These are phyloP conservation scores for Ictidomys tridecemlineatus DNA, from an alignment of 2,113 vertebrate genomes.

Conservation along the genomic window DNA sequence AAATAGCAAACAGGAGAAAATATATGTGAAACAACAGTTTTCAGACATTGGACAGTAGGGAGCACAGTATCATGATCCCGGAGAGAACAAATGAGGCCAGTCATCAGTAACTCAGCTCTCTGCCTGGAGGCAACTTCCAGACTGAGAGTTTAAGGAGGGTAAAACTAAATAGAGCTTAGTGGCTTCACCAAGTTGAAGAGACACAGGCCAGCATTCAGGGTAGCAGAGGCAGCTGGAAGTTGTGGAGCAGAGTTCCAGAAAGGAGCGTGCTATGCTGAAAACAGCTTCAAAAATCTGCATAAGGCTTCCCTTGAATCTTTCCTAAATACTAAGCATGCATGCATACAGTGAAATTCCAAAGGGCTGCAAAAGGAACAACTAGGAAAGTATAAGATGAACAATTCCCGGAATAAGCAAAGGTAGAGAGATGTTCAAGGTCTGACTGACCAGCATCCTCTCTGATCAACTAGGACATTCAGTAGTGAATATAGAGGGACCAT, in stretches of 20 bases:
- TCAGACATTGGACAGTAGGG: neutral
- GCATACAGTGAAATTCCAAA: neutral
- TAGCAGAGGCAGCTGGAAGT: neutral
- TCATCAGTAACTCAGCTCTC: neutral
- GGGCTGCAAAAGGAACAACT: neutral
- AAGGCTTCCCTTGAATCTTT: neutral
- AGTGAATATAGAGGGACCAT: neutral
- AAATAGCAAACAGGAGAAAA: constrained; percentile 1
- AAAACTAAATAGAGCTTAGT: neutral
- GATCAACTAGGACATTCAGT: neutral
- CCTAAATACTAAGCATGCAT: neutral
- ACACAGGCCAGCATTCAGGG: neutral
- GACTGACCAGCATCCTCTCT: neutral
- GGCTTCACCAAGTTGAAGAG: neutral
- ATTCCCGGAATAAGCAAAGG: constrained; percentile 14
- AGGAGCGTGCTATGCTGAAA: neutral
- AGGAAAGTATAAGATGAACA: neutral
- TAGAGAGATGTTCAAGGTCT: neutral
- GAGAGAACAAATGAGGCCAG: neutral
- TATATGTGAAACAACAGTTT: neutral
- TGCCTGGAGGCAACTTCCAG: neutral
- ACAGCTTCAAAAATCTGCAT: neutral
- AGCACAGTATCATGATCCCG: neutral
- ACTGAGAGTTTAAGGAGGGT: neutral
- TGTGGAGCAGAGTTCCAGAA: constrained; percentile 37